Evolutionary conservation across 2,113 vertebrate genomes (phyloP), one percentile per base, ranked within the genome.

Genomic region (Gasterosteus nipponicus): DNA sequence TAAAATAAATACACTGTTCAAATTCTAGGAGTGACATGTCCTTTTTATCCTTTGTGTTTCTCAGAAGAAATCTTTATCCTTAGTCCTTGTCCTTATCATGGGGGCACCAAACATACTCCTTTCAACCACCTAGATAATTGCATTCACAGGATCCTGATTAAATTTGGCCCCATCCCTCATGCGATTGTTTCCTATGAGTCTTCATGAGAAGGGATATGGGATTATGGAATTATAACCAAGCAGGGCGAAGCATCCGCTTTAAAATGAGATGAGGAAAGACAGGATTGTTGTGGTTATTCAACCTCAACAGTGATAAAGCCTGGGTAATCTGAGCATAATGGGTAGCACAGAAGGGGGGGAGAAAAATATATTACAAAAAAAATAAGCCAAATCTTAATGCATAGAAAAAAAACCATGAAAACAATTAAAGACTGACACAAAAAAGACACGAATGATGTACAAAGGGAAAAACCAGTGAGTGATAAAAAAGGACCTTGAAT

Each of bases 191-290:
- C 84, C 81, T 83, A 81, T 80, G 86, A 92, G 89, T 93, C 89
- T 92, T 92, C 86, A 91, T 94, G 92, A 94, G 92, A 94, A 94
- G 94, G 81, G 75, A 86, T 89, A 93, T 93, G 86, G 91, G 87
- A 92, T 92, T 92, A 94, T 86, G 82, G 91, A 87, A 93, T 92
- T 92, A 92, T 78, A 80, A 39, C 26, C n/a, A 35, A 91, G 88
- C 84, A 87, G 65, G 63, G 81, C 78, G 72, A 86, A 90, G 86
- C 89, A 91, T 93, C 89, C 89, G 83, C 77, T 91, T 91, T 82
- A 85, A 88, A 72, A 86, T 68, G 79, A 87, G 87, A 85, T 53
- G 67, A 83, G 65, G 39, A 76, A 61, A 67, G 79, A 77, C 72
- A 85, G 72, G 84, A 63, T 73, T 31, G 67, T 76, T 75, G 69